A percentile compares a stretch with the other conserved stretches of the same genome.
phyloP scores from a whole-genome alignment of 2,888 invertebrate genomes.

The Sesia apiformis region DNA sequence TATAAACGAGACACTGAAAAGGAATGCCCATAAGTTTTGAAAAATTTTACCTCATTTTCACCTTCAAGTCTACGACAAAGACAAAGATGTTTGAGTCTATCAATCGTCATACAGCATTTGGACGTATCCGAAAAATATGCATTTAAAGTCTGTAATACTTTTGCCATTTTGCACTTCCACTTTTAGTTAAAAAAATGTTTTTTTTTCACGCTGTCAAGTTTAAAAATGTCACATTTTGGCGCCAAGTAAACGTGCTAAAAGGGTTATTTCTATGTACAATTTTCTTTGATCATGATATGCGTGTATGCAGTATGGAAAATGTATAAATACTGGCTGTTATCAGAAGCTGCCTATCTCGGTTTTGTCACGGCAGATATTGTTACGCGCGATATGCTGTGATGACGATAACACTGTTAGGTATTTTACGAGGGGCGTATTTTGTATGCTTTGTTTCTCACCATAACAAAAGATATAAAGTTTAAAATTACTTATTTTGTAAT shows the following conservation, averaged over 20 bases:
- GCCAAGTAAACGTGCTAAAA: background rate
- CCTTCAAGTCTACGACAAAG: slow-evolving; percentile 51
- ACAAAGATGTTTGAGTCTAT: slow-evolving; percentile 58
- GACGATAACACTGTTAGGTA: slow-evolving; percentile 37
- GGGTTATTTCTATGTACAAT: background rate
- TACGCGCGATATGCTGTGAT: slow-evolving; percentile 41
- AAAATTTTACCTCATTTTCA: slow-evolving; percentile 44
- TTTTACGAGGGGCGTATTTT: background rate
- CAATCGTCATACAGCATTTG: slow-evolving; percentile 53
- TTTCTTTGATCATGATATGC: slow-evolving; percentile 10
- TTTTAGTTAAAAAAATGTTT: slow-evolving; percentile 1
- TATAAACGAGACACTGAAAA: background rate
- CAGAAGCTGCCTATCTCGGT: slow-evolving; percentile 60
- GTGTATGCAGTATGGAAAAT: slow-evolving; percentile 46
- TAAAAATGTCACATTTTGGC: background rate
- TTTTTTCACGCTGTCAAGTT: slow-evolving; percentile 4
- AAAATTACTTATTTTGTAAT: no score
- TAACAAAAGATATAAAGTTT: background rate
- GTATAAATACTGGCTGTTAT: slow-evolving; percentile 56
- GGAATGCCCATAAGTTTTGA: background rate
- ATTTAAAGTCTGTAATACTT: slow-evolving; percentile 50
- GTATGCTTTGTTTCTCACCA: background rate
- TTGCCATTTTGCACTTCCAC: slow-evolving; percentile 34
- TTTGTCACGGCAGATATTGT: slow-evolving; percentile 69
- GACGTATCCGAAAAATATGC: slow-evolving; percentile 53